Evolutionary conservation across 1,140 invertebrate genomes (phyloP).

Genomic region (Nautilus pompilius): DNA sequence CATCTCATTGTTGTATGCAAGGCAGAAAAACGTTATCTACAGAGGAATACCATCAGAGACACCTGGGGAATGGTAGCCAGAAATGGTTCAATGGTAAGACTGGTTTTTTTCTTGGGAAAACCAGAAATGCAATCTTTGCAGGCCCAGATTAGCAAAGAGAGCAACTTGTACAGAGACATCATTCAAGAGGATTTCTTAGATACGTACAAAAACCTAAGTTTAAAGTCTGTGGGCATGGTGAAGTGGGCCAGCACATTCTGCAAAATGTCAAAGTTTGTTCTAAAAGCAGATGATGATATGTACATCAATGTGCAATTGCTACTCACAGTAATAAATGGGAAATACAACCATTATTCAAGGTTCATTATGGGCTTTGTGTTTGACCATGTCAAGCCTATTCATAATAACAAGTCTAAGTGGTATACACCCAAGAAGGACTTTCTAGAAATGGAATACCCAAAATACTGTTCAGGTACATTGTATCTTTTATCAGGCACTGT

Average conservation of each 20-base stretch:
- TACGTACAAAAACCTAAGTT: conserved; percentile 78
- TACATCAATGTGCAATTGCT: neutral
- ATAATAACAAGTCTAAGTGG: conserved; percentile 54
- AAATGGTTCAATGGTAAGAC: conserved; percentile 4
- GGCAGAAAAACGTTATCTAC: conserved; percentile 7
- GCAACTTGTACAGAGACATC: conserved; percentile 64
- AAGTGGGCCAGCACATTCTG: conserved; percentile 73
- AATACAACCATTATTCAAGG: too few relatives aligned
- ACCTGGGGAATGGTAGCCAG: conserved; percentile 16
- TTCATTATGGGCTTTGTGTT: conserved; percentile 9
- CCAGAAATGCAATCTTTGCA: conserved; percentile 55
- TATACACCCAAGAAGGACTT: conserved; percentile 46
- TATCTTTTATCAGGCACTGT: conserved; percentile 46
- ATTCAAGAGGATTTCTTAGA: conserved; percentile 77
- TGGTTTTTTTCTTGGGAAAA: conserved; percentile 67
- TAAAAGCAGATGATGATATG: conserved; percentile 58
- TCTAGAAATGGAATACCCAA: conserved; percentile 40
- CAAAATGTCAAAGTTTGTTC: conserved; percentile 57
- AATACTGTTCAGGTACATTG: conserved; percentile 49
- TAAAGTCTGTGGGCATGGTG: conserved; percentile 81
- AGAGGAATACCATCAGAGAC: conserved; percentile 14
- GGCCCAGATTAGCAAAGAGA: conserved; percentile 62
- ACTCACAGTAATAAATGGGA: neutral
- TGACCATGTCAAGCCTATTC: conserved; percentile 23
- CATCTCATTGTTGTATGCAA: conserved; percentile 14